Conservation (phyloP, 2,113 vertebrate genomes). For the Dasyurus viverrinus region DNA sequence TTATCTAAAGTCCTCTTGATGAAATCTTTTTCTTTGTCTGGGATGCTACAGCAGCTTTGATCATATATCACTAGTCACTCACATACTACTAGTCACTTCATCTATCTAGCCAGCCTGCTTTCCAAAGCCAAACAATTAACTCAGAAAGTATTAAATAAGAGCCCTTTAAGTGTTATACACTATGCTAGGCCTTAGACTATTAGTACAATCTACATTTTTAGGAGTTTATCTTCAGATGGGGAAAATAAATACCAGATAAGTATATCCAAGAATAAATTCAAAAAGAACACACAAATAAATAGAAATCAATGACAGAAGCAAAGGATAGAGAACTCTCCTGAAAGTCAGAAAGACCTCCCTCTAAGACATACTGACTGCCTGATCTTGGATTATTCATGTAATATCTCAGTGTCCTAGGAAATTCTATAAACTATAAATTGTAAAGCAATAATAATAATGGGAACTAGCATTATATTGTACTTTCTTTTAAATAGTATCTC, state of each 20-base stretch:
- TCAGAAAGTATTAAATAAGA: neutral
- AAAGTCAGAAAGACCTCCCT: neutral
- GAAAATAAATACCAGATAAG: neutral
- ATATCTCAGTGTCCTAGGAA: neutral
- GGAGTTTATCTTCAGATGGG: neutral
- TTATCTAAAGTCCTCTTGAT: neutral
- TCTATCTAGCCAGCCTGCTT: neutral
- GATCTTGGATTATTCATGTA: neutral
- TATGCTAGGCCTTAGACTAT: neutral
- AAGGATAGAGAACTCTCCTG: neutral
- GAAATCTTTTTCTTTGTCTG: neutral
- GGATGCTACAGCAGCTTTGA: neutral
- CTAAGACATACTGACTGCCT: neutral
- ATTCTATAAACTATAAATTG: neutral
- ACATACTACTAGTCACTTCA: neutral
- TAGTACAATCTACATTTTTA: neutral
- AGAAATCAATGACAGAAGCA: neutral
- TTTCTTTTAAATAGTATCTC: neutral
- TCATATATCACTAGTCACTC: neutral
- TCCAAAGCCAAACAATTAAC: neutral
- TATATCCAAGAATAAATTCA: neutral
- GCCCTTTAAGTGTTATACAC: neutral
- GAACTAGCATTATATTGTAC: neutral
- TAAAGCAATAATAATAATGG: neutral
- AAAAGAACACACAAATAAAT: neutral